Evolutionary conservation across 2,113 vertebrate genomes (phyloP).

Genomic region (Gambusia affinis): DNA sequence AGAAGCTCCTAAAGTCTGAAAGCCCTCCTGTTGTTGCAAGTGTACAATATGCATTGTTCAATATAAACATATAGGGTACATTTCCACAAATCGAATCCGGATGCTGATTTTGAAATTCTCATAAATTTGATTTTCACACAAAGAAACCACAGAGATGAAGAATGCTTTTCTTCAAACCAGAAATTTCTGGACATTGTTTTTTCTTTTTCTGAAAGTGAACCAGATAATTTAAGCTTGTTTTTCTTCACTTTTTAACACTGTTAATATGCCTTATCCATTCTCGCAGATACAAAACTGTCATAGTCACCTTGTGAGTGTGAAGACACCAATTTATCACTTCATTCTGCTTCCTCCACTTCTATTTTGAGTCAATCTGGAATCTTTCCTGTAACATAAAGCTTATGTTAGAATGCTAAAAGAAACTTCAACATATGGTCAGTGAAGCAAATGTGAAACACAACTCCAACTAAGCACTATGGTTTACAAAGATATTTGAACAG

Average conservation of each 20-base stretch:
- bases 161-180: background rate
- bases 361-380: background rate
- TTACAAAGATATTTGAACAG: background rate
- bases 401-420: background rate
- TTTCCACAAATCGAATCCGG: background rate
- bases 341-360: background rate
- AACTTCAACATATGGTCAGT: background rate
- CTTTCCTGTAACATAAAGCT: background rate
- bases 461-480: background rate
- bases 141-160: background rate
- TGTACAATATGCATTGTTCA: background rate
- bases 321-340: background rate
- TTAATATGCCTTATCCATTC: background rate
- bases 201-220: background rate
- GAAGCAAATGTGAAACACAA: background rate
- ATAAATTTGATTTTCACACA: background rate
- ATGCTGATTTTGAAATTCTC: conserved; percentile 2
- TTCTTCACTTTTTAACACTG: background rate
- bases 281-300: background rate
- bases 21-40: background rate
- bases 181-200: background rate
- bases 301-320: background rate
- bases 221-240: background rate
- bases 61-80: background rate
- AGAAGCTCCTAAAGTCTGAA: background rate